Evolutionary conservation across 2,888 invertebrate species (phyloP).

Genomic region (Callyntrura sp.): DNA sequence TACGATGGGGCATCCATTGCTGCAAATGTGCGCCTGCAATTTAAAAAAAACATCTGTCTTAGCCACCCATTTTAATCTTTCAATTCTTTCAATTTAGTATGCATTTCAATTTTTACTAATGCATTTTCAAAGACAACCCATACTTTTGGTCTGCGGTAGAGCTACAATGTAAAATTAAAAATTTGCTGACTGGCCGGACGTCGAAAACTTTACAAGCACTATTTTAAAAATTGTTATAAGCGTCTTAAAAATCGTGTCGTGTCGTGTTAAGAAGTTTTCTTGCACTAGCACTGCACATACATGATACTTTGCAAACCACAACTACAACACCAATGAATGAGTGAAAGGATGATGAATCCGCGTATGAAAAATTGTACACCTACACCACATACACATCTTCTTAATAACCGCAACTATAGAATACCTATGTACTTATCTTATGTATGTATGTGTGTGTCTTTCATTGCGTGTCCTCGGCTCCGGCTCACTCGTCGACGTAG

Average conservation of each 20-base stretch:
- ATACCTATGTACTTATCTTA: background rate
- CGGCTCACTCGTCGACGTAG: too few relatives aligned
- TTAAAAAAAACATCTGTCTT: background rate
- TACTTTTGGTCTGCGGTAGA: too few relatives aligned
- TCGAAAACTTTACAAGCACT: too few relatives aligned
- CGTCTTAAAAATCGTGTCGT: background rate
- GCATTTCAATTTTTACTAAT: background rate
- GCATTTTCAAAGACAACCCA: background rate
- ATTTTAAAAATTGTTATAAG: background rate
- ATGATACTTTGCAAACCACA: constrained; percentile 8
- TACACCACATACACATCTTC: too few relatives aligned
- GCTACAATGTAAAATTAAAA: background rate
- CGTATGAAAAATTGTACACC: constrained; percentile 40
- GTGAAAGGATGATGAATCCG: constrained; percentile 42
- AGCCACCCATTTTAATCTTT: background rate
- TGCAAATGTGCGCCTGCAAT: background rate
- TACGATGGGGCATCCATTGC: constrained; percentile 59
- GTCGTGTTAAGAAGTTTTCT: constrained; percentile 25
- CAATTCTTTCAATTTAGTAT: too few relatives aligned
- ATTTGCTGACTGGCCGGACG: background rate
- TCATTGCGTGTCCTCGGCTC: constrained; percentile 9
- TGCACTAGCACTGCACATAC: constrained; percentile 4
- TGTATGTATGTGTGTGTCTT: too few relatives aligned
- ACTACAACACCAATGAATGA: constrained; percentile 12
- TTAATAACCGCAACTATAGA: background rate